Evolutionary conservation across 2,113 vertebrate species (phyloP).

Genomic region (Arenaria interpres): DNA sequence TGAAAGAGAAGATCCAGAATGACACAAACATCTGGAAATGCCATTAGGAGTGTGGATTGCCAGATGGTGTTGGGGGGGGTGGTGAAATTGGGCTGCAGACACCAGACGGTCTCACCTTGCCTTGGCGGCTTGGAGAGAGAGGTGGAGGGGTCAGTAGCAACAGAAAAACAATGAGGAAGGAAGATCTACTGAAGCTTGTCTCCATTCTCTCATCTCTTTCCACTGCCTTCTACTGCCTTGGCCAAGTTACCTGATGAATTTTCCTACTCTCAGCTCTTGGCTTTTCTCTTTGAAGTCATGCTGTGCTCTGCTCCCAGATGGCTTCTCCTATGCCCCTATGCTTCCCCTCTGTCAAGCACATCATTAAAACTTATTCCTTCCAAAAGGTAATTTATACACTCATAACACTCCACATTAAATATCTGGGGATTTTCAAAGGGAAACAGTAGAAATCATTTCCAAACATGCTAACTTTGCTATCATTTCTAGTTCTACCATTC

Average conservation of each 20-base stretch:
- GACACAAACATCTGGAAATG: constrained; percentile 38
- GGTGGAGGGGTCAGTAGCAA: constrained; percentile 17
- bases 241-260: constrained; percentile 55
- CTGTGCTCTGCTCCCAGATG: constrained; percentile 23
- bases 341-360: constrained; percentile 37
- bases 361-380: constrained; percentile 43
- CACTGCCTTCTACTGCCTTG: not conserved
- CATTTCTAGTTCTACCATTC: not conserved
- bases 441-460: constrained; percentile 45
- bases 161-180: constrained; percentile 34
- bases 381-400: constrained; percentile 45
- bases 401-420: constrained; percentile 26
- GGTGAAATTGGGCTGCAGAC: not conserved
- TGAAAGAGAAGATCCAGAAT: constrained; percentile 25
- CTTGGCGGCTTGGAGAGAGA: constrained; percentile 7
- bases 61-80: not conserved
- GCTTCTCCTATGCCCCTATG: constrained; percentile 23
- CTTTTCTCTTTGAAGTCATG: constrained; percentile 33
- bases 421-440: constrained; percentile 31
- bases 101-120: constrained; percentile 51
- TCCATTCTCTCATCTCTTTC: constrained; percentile 36
- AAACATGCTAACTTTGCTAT: constrained; percentile 46
- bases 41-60: constrained; percentile 34
- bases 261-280: constrained; percentile 37
- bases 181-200: constrained; percentile 46